A percentile compares a stretch with the other conserved stretches of the same genome.
phyloP scores from a whole-genome alignment of 2,888 invertebrate genomes.

The Heliconius aoede region DNA sequence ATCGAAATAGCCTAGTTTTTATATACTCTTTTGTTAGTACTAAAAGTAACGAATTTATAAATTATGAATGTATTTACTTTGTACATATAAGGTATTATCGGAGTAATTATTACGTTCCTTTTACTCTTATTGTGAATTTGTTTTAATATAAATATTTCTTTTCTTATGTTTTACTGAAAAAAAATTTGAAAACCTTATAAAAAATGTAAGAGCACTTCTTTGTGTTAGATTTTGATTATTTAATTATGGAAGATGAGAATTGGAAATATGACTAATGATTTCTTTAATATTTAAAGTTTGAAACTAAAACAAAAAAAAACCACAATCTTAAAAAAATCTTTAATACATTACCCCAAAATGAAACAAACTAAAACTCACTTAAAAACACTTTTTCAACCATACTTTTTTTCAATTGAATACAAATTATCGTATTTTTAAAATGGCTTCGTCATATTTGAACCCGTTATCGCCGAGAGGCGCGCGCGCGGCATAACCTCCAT shows the following conservation, averaged over 20 bases:
- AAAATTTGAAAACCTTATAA: too few species aligned
- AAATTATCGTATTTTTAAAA: background rate
- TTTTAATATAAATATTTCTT: background rate
- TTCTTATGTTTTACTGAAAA: background rate
- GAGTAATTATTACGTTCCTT: background rate
- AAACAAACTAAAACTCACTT: constrained; percentile 29
- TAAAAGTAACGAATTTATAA: too few species aligned
- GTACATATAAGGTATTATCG: background rate
- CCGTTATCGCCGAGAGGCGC: constrained; percentile 55
- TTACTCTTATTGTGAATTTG: too few species aligned
- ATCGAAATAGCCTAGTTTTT: too few species aligned
- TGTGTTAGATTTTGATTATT: constrained; percentile 5
- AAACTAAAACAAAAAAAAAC: background rate
- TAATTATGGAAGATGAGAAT: background rate
- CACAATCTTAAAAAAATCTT: background rate
- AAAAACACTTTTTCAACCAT: constrained; percentile 15
- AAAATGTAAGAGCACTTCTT: background rate
- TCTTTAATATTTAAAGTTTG: too few species aligned
- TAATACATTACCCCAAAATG: constrained; percentile 9
- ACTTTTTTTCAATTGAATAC: background rate
- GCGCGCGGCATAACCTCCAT: constrained; percentile 63
- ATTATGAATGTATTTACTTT: too few species aligned
- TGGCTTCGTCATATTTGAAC: constrained; percentile 2
- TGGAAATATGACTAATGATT: background rate
- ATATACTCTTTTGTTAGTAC: too few species aligned